Conservation (phyloP, 1,140 invertebrate genomes). For the Scaptomyza graminum region DNA sequence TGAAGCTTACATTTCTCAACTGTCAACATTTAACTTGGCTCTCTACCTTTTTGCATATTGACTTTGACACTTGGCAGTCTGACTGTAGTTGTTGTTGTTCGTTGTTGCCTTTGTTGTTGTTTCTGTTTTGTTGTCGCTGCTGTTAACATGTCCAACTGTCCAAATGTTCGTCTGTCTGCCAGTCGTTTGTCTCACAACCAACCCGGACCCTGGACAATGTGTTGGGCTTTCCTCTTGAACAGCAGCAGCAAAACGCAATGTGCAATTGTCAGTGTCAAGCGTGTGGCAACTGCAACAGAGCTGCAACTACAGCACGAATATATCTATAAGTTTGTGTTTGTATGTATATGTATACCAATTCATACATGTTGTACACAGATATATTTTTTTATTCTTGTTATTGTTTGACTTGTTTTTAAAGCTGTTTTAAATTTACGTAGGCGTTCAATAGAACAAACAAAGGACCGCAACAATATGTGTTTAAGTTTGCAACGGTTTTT, state of each 20-base stretch:
- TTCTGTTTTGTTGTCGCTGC: slow-evolving; percentile 22
- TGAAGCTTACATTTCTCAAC: slow-evolving; percentile 78
- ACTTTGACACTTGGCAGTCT: slow-evolving; percentile 79
- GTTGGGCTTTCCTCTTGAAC: slow-evolving; percentile 71
- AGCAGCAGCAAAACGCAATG: slow-evolving; percentile 47
- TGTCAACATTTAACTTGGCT: slow-evolving; percentile 77
- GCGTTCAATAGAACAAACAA: slow-evolving; percentile 27
- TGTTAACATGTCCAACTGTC: slow-evolving; percentile 47
- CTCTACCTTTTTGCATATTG: slow-evolving; percentile 59
- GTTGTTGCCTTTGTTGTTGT: slow-evolving; percentile 27
- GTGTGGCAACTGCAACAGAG: slow-evolving; percentile 48
- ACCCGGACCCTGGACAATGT: slow-evolving; percentile 53
- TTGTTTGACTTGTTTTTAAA: slow-evolving; percentile 24
- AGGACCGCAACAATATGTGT: neutral
- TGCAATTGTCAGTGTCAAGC: slow-evolving; percentile 73
- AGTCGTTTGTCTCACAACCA: slow-evolving; percentile 12
- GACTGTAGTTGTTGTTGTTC: slow-evolving; percentile 30
- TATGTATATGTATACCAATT: neutral
- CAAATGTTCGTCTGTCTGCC: slow-evolving; percentile 4
- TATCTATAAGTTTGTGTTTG: no score
- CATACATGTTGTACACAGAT: slow-evolving; percentile 13
- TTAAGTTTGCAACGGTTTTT: neutral
- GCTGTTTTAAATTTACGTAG: slow-evolving; percentile 28
- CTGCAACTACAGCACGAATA: slow-evolving; percentile 17
- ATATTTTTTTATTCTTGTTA: slow-evolving; percentile 15